phyloP scores from a whole-genome alignment of 2,888 invertebrate species.

The Teleiodes luculella region DNA sequence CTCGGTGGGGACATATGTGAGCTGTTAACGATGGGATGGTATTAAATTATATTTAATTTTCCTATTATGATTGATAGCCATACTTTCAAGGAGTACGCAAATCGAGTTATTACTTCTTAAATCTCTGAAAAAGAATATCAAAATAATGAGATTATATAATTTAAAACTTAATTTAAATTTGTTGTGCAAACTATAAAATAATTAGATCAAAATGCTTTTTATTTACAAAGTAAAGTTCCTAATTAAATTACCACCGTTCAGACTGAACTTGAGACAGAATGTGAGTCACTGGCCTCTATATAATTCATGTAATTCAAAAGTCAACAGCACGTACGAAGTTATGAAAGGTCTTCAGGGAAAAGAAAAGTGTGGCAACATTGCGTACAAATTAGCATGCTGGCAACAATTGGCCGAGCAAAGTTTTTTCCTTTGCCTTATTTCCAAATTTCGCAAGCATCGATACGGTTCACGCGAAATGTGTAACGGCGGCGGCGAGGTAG shows the following conservation, averaged over 20 bases:
- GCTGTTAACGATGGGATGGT: too few species aligned
- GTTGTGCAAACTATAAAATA: not conserved
- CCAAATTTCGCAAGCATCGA: constrained; percentile 55
- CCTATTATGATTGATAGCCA: too few species aligned
- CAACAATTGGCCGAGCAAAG: constrained; percentile 54
- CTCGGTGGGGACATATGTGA: too few species aligned
- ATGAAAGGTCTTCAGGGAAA: constrained; percentile 34
- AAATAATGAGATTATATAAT: too few species aligned
- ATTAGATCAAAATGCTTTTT: not conserved
- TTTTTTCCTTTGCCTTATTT: constrained; percentile 39
- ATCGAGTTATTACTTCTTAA: too few species aligned
- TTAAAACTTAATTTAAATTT: not conserved
- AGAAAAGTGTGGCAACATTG: constrained; percentile 45
- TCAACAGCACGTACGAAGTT: constrained; percentile 18
- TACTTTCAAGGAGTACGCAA: too few species aligned
- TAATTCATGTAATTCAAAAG: not conserved
- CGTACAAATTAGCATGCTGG: constrained; percentile 65
- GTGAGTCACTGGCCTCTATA: not conserved
- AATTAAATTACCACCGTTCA: not conserved
- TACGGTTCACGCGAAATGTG: constrained; percentile 68
- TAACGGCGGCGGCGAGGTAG: constrained; percentile 65
- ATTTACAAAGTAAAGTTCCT: not conserved
- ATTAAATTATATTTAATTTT: too few species aligned
- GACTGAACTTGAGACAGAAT: not conserved
- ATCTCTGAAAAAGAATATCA: too few species aligned